A percentile compares a stretch with the other conserved stretches of the same genome.
These are phyloP conservation scores for Agelas oroides DNA, from an alignment of 37 sponge, comb jelly and placozoan species.

Conservation along the genomic window DNA sequence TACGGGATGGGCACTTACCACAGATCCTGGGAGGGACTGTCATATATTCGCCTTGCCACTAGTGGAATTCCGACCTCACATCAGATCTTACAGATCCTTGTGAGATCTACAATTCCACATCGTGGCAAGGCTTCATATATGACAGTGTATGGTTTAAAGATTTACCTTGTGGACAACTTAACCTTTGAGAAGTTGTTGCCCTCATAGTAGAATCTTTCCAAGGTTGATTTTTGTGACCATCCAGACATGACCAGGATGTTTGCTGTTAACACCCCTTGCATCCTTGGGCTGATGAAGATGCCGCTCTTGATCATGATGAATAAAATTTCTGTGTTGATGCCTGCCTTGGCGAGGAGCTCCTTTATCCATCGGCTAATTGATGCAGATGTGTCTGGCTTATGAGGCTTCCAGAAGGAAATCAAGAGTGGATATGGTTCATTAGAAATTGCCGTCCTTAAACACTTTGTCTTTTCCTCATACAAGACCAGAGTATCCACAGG, in stretches of 20 bases:
- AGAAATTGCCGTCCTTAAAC: not conserved
- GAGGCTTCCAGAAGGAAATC: slow-evolving; percentile 33
- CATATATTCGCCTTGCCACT: no score
- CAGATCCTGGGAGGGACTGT: no score
- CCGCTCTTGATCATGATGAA: slow-evolving; percentile 31
- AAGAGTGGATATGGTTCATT: not conserved
- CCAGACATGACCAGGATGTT: slow-evolving; percentile 27
- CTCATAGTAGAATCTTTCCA: slow-evolving; percentile 15
- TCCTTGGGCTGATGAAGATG: slow-evolving; percentile 34
- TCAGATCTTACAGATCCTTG: no score
- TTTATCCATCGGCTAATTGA: slow-evolving; percentile 25
- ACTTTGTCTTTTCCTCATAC: not conserved
- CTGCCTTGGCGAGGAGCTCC: slow-evolving; percentile 17
- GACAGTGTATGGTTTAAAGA: no score
- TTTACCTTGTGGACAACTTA: no score
- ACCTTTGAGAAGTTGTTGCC: no score
- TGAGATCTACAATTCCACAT: no score
- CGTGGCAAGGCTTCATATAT: no score
- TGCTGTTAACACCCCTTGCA: slow-evolving; percentile 1
- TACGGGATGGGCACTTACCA: no score
- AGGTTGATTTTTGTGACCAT: slow-evolving; percentile 9
- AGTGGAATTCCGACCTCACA: no score
- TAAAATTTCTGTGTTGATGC: slow-evolving; percentile 32
- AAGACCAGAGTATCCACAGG: not conserved
- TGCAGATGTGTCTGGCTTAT: slow-evolving; percentile 4